A percentile compares a stretch with the other conserved stretches of the same genome.
These are phyloP conservation scores for Pinctada fucata DNA, from an alignment of 2,888 invertebrate genomes.

Conservation along the genomic window DNA sequence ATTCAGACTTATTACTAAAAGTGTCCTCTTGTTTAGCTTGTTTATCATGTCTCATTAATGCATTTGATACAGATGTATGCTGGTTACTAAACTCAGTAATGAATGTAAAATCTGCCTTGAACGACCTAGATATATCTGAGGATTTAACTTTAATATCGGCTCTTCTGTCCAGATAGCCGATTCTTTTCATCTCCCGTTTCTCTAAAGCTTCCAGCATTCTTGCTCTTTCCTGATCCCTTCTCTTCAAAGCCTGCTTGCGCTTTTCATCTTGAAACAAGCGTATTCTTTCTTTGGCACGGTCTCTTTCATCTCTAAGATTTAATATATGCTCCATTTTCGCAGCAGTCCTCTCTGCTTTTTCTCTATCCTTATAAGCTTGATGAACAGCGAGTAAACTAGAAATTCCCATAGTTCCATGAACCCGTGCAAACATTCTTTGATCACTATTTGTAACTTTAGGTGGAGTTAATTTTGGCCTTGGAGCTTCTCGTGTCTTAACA, in stretches of 20 bases:
- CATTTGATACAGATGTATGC: conserved; percentile 75
- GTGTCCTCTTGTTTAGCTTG: conserved; percentile 67
- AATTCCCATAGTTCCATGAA: conserved; percentile 72
- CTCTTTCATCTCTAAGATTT: conserved; percentile 68
- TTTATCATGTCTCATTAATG: conserved; percentile 72
- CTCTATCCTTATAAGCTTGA: conserved; percentile 73
- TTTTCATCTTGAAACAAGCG: conserved; percentile 68
- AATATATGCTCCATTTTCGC: conserved; percentile 69
- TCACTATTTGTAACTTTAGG: conserved; percentile 58
- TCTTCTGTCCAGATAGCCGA: conserved; percentile 64
- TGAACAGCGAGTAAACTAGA: conserved; percentile 74
- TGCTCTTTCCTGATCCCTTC: conserved; percentile 64
- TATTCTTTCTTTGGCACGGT: conserved; percentile 68
- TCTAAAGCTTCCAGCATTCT: conserved; percentile 64
- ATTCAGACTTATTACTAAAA: conserved; percentile 49
- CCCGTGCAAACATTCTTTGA: conserved; percentile 65
- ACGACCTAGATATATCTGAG: conserved; percentile 55
- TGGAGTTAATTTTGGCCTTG: conserved; percentile 49
- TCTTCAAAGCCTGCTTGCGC: conserved; percentile 58
- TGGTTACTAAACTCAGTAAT: conserved; percentile 73
- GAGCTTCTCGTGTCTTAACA: conserved; percentile 45
- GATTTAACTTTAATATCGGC: conserved; percentile 62
- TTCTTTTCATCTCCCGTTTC: conserved; percentile 62
- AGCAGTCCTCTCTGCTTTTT: conserved; percentile 68
- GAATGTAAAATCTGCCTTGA: conserved; percentile 67